Evolutionary conservation across 2,888 invertebrate species (phyloP).

Genomic region (Hecatera dysodea): DNA sequence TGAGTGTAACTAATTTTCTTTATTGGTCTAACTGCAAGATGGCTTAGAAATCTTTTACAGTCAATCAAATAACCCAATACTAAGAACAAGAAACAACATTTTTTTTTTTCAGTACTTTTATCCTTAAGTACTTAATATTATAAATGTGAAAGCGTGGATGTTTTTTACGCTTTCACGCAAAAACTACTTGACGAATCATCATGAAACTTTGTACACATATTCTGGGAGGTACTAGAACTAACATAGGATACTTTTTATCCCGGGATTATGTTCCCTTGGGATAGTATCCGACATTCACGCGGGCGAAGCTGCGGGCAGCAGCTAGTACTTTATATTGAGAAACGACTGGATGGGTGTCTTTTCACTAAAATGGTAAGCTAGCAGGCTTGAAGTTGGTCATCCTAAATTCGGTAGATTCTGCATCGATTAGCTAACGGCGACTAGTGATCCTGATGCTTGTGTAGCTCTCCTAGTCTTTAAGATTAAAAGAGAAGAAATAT

Average conservation of each 20-base stretch:
- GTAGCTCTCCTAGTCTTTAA: neutral
- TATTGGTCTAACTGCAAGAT: slow-evolving; percentile 22
- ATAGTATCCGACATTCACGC: too few species aligned
- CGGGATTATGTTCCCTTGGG: too few species aligned
- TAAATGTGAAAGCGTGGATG: too few species aligned
- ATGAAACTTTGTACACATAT: too few species aligned
- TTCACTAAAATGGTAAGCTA: neutral
- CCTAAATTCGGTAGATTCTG: neutral
- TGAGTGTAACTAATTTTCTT: slow-evolving; percentile 33
- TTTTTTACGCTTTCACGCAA: too few species aligned
- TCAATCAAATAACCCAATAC: slow-evolving; percentile 11
- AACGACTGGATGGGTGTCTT: neutral
- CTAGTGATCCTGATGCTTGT: neutral
- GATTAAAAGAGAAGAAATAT: neutral
- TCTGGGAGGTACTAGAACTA: too few species aligned
- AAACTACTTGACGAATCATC: too few species aligned
- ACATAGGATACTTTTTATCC: too few species aligned
- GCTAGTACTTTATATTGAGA: neutral
- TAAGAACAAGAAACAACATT: neutral
- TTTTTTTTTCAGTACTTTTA: neutral
- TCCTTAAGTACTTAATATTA: too few species aligned
- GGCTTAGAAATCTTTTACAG: slow-evolving; percentile 21
- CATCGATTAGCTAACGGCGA: neutral
- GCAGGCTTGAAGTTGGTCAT: neutral
- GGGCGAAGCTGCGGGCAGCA: too few species aligned